Conservation (phyloP, 2,113 vertebrate species). For the Seriola dumerili region DNA sequence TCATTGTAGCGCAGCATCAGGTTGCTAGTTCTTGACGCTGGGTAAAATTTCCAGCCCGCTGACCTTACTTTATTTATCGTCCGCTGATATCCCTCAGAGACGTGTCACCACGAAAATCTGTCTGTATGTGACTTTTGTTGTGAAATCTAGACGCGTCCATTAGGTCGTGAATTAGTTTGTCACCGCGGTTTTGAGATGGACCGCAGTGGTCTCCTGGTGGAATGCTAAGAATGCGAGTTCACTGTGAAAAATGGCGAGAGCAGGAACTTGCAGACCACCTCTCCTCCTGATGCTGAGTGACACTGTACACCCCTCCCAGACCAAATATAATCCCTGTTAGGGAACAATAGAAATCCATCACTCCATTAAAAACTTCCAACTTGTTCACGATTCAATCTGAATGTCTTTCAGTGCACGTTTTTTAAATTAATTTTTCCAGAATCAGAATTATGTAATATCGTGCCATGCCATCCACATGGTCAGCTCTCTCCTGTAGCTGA, state of each 20-base stretch:
- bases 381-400: not conserved
- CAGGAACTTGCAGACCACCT: conserved; percentile 32
- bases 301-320: conserved; percentile 11
- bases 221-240: conserved; percentile 70
- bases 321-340: not conserved
- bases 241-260: conserved; percentile 42
- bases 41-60: not conserved
- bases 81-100: not conserved
- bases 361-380: not conserved
- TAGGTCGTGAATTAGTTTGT: conserved; percentile 37
- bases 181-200: conserved; percentile 21
- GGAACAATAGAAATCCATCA: conserved; percentile 10
- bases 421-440: not conserved
- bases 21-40: not conserved
- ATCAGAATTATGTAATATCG: conserved; percentile 40
- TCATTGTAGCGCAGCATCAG: not conserved
- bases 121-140: not conserved
- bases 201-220: conserved; percentile 54
- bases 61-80: not conserved
- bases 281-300: conserved; percentile 46
- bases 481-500: not conserved
- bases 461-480: conserved; percentile 41
- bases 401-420: not conserved
- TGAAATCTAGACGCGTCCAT: not conserved
- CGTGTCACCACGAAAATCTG: not conserved